phyloP scores from a whole-genome alignment of 2,888 invertebrate species.

The Entomobrya multifasciata region DNA sequence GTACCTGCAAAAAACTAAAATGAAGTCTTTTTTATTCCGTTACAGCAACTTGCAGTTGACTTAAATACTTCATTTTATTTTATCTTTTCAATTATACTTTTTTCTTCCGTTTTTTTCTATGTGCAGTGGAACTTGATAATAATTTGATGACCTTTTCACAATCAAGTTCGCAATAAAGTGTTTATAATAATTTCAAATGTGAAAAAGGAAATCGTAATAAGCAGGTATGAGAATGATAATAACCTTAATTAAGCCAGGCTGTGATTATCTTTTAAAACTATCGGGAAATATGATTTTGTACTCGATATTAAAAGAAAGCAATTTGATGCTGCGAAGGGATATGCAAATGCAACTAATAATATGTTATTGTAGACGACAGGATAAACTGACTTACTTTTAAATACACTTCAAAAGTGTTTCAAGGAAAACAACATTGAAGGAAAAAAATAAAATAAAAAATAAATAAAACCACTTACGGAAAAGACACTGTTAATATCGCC shows the following conservation, averaged over 20 bases:
- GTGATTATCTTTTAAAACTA: neutral
- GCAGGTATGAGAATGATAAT: slow-evolving; percentile 14
- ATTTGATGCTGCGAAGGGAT: too few relatives aligned
- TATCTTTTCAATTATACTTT: neutral
- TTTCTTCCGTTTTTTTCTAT: neutral
- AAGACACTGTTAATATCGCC: slow-evolving; percentile 69
- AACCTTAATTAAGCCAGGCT: neutral
- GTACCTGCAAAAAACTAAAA: too few relatives aligned
- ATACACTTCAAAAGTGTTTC: too few relatives aligned
- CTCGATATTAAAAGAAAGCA: neutral
- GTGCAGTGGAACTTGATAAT: neutral
- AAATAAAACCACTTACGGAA: slow-evolving; percentile 62
- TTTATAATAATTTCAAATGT: neutral
- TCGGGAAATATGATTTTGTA: neutral
- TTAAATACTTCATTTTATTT: neutral
- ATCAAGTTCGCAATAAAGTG: neutral
- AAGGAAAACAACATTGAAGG: too few relatives aligned
- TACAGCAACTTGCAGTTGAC: too few relatives aligned
- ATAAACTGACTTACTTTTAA: too few relatives aligned
- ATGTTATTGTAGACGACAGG: too few relatives aligned
- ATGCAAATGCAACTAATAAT: too few relatives aligned
- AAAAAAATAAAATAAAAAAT: neutral
- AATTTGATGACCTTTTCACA: neutral
- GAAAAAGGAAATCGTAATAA: slow-evolving; percentile 2
- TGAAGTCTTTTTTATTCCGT: too few relatives aligned